Conservation (phyloP, 2,888 invertebrate species). For the Eubasilissa splendida region DNA sequence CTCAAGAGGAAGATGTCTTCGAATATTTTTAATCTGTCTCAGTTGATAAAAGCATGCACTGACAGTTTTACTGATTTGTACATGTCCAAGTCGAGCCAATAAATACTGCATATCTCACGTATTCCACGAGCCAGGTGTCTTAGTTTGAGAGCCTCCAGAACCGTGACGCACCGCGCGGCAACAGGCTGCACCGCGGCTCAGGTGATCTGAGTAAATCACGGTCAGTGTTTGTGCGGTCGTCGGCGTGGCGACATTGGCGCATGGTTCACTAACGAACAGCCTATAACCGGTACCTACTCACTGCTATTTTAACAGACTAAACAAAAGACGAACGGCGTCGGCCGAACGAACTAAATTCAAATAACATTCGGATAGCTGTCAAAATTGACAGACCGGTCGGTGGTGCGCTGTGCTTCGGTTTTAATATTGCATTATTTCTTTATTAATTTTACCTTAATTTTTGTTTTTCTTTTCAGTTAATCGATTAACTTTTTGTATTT, state of each 20-base stretch:
- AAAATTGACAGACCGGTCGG: slow-evolving; percentile 10
- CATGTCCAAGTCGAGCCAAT: too few relatives aligned
- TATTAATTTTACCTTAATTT: not conserved
- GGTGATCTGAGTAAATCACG: slow-evolving; percentile 39
- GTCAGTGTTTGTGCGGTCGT: slow-evolving; percentile 42
- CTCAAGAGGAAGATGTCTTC: too few relatives aligned
- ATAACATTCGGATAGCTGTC: slow-evolving; percentile 23
- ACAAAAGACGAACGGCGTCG: slow-evolving; percentile 29
- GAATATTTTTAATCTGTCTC: too few relatives aligned
- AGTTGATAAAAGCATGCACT: too few relatives aligned
- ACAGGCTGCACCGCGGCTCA: slow-evolving; percentile 3
- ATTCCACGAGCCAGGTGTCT: not conserved
- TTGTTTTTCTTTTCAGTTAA: slow-evolving; percentile 19
- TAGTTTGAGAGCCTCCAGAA: not conserved
- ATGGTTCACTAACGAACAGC: slow-evolving; percentile 29
- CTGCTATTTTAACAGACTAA: slow-evolving; percentile 7
- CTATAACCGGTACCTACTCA: slow-evolving; percentile 34
- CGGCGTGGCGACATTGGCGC: slow-evolving; percentile 37
- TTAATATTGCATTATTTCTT: too few relatives aligned
- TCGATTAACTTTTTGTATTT: not conserved
- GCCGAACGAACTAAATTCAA: slow-evolving; percentile 24
- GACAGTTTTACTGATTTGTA: too few relatives aligned
- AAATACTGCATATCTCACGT: too few relatives aligned
- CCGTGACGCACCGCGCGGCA: slow-evolving; percentile 14
- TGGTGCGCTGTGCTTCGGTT: too few relatives aligned